Base-by-base conservation (phyloP, 64 coral and sea anemone genomes). In the Acropora tenuis region DNA sequence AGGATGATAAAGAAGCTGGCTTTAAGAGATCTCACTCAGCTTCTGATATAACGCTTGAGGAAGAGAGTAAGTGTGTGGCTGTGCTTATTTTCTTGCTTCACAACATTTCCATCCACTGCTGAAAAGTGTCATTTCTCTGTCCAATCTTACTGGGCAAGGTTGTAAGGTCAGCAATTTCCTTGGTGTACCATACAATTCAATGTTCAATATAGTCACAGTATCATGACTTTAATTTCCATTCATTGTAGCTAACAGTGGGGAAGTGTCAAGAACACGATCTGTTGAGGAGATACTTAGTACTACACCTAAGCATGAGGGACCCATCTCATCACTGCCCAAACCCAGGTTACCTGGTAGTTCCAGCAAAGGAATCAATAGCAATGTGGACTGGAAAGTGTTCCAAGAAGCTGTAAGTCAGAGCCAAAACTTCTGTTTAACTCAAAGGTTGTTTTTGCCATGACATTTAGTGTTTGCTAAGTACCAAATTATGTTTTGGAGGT, bases 371-470 rank as follows among this genome's bases (percentile, higher is more conserved):
- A 75, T 60, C 19, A 60, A 87, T 18, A 82, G 83, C 89, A 88
- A 79, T 86, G 90, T 97, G 57, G 95, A 97, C 15, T 97, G 95
- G 95, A 75, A 92, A 73, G 84, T 80, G 17, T 97, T 97, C 59
- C 92, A 97, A 78, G 95, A 97, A 93, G 95, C 92, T 92, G 95
- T 96, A 43, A 57, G 87, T 90, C 45, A 9, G 2, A 86, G 6
- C 61, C 17, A 17, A 55, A n/a, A 10, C 6, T 55, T 63, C 30
- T 30, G 30, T 63, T 63, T 63, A 11, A 63, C 60, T 63, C 60
- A 13, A 10, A 55, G 52, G 10, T 55, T 7, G 52, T 55, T 55
- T 30, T 30, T 30, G 30, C 30, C 30, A 30, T 30, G 30, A 30
- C 30, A 30, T 30, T 30, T 30, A 30, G 30, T 30, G 30, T 30